Evolutionary conservation across 2,113 vertebrate genomes (phyloP).

Genomic region (Podilymbus podiceps): DNA sequence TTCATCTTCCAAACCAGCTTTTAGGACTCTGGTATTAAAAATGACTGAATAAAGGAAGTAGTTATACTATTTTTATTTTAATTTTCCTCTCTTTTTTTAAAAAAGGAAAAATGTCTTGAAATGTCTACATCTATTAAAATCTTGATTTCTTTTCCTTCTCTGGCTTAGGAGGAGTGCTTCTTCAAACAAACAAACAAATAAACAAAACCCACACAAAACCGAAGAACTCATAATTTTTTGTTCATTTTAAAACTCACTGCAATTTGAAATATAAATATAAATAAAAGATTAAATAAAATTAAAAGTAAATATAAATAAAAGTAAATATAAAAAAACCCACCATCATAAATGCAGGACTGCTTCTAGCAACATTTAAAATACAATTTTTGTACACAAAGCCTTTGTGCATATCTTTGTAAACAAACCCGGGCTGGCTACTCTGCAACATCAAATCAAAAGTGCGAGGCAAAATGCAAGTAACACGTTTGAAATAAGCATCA

Average conservation of each 20-base stretch:
- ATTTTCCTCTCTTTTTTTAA: neutral
- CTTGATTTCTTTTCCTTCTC: neutral
- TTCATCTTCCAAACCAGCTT: conserved; percentile 52
- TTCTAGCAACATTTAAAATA: neutral
- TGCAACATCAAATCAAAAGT: neutral
- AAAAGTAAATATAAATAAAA: neutral
- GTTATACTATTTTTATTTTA: conserved; percentile 39
- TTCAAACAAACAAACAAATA: neutral
- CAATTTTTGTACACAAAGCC: neutral
- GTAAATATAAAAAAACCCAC: neutral
- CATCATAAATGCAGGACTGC: neutral
- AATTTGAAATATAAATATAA: neutral
- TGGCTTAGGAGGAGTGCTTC: neutral
- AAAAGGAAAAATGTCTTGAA: neutral
- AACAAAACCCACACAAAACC: neutral
- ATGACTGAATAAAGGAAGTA: neutral
- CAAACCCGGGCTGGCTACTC: neutral
- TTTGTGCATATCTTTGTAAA: neutral
- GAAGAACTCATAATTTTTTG: neutral
- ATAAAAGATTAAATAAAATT: neutral
- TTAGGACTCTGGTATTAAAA: conserved; percentile 35
- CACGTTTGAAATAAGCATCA: neutral
- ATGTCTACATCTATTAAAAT: neutral
- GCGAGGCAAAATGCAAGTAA: neutral
- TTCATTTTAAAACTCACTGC: neutral